These are phyloP conservation scores for Cactoblastis cactorum DNA, from an alignment of 2,888 invertebrate genomes.

Conservation along the genomic window DNA sequence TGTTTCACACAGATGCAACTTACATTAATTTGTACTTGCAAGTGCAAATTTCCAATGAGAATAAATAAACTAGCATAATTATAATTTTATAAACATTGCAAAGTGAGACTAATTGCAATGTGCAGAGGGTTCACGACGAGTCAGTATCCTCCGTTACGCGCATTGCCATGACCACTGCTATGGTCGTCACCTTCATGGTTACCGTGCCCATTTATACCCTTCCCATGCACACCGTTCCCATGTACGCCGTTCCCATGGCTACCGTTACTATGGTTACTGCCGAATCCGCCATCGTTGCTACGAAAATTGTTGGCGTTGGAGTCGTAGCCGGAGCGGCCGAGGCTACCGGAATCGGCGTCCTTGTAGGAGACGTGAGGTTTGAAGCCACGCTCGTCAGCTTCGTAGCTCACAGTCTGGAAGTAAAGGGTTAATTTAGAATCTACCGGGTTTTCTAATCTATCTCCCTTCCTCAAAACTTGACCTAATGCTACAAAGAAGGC, in stretches of 20 bases:
- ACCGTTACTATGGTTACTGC: too few relatives aligned
- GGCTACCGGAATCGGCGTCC: constrained; percentile 3
- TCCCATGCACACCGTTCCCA: too few relatives aligned
- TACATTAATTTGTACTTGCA: constrained; percentile 27
- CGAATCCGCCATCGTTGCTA: too few relatives aligned
- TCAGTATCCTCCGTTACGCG: constrained; percentile 35
- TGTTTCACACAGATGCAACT: constrained; percentile 21
- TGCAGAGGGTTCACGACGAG: constrained; percentile 24
- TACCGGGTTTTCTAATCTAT: too few relatives aligned
- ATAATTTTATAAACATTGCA: constrained; percentile 18
- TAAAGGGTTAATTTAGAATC: too few relatives aligned
- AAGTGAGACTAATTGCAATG: constrained; percentile 18
- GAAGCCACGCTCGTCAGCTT: constrained; percentile 62
- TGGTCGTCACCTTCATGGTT: constrained; percentile 26
- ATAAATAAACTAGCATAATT: constrained; percentile 24
- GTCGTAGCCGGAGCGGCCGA: constrained; percentile 44
- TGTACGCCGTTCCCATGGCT: too few relatives aligned
- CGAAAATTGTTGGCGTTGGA: constrained; percentile 47
- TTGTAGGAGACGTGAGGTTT: constrained; percentile 79
- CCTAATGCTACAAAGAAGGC: too few relatives aligned
- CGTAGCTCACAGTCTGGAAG: constrained; percentile 81
- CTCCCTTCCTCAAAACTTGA: too few relatives aligned
- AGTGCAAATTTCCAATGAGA: constrained; percentile 20
- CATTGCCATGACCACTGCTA: constrained; percentile 31
- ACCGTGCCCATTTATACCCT: too few relatives aligned